These are phyloP conservation scores for Idaea straminata DNA, from an alignment of 2,888 invertebrate species.

Conservation along the genomic window DNA sequence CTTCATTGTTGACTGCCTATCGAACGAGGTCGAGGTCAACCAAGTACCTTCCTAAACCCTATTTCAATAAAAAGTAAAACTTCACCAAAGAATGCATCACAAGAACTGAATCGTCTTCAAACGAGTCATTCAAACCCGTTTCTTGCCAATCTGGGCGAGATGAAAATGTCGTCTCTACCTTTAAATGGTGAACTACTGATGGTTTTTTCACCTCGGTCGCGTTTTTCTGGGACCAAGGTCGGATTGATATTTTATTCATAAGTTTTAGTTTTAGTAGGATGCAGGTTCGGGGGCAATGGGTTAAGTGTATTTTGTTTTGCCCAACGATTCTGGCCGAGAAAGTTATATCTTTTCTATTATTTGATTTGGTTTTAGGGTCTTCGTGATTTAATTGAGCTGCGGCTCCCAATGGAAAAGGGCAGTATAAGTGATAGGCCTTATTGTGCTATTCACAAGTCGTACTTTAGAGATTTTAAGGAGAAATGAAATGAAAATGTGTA, in stretches of 20 bases:
- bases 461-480: too few species aligned
- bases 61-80: background rate
- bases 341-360: background rate
- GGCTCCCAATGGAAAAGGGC: background rate
- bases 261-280: slow-evolving; percentile 28
- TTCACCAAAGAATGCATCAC: background rate
- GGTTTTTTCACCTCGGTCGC: slow-evolving; percentile 9
- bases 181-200: background rate
- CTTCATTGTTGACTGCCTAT: background rate
- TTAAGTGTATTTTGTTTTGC: slow-evolving; percentile 9
- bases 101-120: background rate
- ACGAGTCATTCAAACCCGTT: slow-evolving; percentile 9
- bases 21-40: background rate
- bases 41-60: background rate
- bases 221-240: slow-evolving; percentile 3
- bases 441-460: too few species aligned
- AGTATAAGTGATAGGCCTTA: too few species aligned
- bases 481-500: too few species aligned
- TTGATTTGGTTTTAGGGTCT: background rate
- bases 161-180: background rate
- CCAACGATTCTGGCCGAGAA: background rate
- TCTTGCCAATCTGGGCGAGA: background rate
- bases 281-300: slow-evolving; percentile 23
- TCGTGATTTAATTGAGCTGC: background rate
- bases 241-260: slow-evolving; percentile 19